phyloP scores from a whole-genome alignment of 2,888 invertebrate species.

The Polyploca ridens region DNA sequence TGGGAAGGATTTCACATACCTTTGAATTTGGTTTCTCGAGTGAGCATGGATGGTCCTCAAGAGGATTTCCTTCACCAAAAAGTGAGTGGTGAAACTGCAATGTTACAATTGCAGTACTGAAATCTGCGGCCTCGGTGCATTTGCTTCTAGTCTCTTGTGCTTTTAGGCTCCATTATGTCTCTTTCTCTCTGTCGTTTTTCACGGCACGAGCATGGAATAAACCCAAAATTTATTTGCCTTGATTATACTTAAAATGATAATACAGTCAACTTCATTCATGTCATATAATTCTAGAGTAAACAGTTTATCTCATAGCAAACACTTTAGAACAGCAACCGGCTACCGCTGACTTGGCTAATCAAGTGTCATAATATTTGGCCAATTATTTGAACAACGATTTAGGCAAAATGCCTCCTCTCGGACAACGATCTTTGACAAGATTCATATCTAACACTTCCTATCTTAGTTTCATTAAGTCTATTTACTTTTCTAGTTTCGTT shows the following conservation, averaged over 20 bases:
- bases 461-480: neutral
- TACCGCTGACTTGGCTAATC: neutral
- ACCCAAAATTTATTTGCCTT: neutral
- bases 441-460: neutral
- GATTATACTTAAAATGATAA: neutral
- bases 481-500: too few species aligned
- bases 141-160: too few species aligned
- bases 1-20: too few species aligned
- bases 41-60: too few species aligned
- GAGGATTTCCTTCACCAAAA: too few species aligned
- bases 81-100: too few species aligned
- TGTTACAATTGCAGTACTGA: too few species aligned
- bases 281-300: neutral
- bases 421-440: neutral
- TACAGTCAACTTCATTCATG: conserved; percentile 3
- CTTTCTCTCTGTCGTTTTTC: neutral
- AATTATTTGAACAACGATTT: neutral
- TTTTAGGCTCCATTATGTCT: neutral
- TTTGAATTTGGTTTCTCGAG: too few species aligned
- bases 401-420: neutral
- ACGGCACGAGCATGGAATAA: conserved; percentile 15
- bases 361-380: conserved; percentile 5
- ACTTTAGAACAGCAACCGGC: neutral
- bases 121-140: too few species aligned
- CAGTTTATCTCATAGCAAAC: conserved; percentile 2